A percentile compares a stretch with the other conserved stretches of the same genome.
These are phyloP conservation scores for Oreochromis niloticus DNA, from an alignment of 2,113 vertebrate species.

Conservation along the genomic window DNA sequence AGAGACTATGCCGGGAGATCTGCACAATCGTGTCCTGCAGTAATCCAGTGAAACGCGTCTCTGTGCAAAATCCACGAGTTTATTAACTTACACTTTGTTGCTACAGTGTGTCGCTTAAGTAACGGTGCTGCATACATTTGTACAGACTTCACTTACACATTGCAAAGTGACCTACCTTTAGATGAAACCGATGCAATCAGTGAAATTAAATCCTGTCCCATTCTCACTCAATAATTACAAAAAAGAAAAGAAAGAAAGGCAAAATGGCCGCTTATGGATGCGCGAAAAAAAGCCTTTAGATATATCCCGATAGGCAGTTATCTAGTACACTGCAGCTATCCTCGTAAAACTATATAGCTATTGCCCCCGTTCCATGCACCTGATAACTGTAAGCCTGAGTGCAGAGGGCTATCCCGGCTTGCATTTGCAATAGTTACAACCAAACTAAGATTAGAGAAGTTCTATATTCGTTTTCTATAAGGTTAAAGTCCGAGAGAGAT, in stretches of 20 bases:
- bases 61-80: constrained; percentile 12
- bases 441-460: constrained; percentile 1
- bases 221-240: not conserved
- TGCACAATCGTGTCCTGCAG: not conserved
- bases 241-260: not conserved
- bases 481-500: not conserved
- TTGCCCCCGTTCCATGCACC: constrained; percentile 51
- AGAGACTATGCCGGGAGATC: constrained; percentile 4
- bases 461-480: not conserved
- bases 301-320: constrained; percentile 21
- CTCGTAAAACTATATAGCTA: constrained; percentile 48
- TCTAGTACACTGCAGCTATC: constrained; percentile 44
- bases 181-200: constrained; percentile 14
- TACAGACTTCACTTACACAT: not conserved
- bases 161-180: constrained; percentile 43
- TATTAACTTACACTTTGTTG: not conserved
- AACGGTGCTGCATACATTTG: not conserved
- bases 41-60: not conserved
- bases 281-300: not conserved
- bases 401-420: not conserved
- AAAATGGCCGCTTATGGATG: not conserved
- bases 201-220: constrained; percentile 22
- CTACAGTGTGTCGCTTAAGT: not conserved
- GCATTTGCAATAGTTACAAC: not conserved
- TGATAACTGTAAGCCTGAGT: constrained; percentile 15